Evolutionary conservation across 2,113 vertebrate genomes (phyloP).

Genomic region (Crotalus helleri): DNA sequence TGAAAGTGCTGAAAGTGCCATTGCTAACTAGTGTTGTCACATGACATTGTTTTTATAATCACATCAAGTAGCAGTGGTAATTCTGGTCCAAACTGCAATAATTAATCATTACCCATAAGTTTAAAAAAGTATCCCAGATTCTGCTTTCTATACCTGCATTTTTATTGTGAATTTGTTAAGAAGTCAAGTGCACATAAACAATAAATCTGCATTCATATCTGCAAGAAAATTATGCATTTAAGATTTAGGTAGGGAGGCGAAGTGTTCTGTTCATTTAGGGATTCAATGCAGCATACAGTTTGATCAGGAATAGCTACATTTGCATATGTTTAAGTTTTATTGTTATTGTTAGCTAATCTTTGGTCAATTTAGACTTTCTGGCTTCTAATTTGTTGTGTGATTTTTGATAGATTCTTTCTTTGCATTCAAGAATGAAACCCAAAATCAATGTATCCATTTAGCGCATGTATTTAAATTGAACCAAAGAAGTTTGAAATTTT

Average conservation of each 20-base stretch:
- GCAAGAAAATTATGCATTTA: background rate
- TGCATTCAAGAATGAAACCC: background rate
- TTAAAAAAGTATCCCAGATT: background rate
- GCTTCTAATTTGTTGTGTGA: background rate
- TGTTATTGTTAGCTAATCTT: background rate
- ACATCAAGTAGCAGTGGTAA: background rate
- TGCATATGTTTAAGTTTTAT: background rate
- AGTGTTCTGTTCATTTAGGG: background rate
- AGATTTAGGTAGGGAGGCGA: background rate
- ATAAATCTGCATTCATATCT: background rate
- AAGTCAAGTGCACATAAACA: background rate
- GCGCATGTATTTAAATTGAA: slow-evolving; percentile 27
- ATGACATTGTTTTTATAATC: background rate
- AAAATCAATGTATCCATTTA: background rate
- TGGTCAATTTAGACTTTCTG: background rate
- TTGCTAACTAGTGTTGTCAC: background rate
- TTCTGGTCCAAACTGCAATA: background rate
- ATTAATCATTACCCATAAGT: background rate
- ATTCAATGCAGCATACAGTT: background rate
- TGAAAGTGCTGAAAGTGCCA: too few relatives aligned
- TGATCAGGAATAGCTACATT: background rate
- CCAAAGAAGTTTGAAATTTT: background rate
- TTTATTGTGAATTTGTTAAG: background rate
- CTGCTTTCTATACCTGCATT: background rate
- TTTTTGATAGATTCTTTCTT: background rate